Percentiles rank a stretch among this genome's conserved stretches.
These are phyloP conservation scores for Cheilinus undulatus DNA, from an alignment of 2,113 vertebrate species.

Conservation along the genomic window DNA sequence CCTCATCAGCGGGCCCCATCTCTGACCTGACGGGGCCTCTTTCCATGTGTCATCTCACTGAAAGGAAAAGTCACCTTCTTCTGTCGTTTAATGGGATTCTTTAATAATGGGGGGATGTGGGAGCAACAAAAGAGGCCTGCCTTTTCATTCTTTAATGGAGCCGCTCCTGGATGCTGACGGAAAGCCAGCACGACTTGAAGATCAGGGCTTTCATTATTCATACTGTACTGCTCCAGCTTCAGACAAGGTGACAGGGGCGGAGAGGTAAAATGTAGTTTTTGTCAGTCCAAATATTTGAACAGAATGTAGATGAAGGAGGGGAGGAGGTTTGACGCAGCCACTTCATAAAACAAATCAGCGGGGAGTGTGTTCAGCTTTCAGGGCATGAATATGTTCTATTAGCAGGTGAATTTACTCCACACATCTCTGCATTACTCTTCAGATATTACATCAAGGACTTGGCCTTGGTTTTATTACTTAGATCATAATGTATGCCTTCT, in stretches of 20 bases:
- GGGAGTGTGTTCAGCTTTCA: neutral
- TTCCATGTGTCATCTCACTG: conserved; percentile 75
- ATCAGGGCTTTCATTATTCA: conserved; percentile 63
- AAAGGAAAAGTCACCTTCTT: conserved; percentile 85
- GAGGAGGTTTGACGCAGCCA: neutral
- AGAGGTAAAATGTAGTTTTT: conserved; percentile 26
- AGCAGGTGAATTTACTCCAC: neutral
- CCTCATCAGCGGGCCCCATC: conserved; percentile 62
- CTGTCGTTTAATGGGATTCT: conserved; percentile 78
- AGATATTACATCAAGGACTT: neutral
- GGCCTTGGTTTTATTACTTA: neutral
- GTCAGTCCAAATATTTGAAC: conserved; percentile 44
- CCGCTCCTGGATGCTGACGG: conserved; percentile 23
- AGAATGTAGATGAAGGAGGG: conserved; percentile 15
- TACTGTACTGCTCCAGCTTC: conserved; percentile 17
- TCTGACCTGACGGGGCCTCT: conserved; percentile 70
- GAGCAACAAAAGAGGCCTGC: conserved; percentile 68
- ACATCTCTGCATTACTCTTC: neutral
- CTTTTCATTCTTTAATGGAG: conserved; percentile 78
- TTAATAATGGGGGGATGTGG: conserved; percentile 75
- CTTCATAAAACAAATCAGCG: conserved; percentile 14
- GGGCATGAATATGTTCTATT: neutral
- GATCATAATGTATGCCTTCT: neutral
- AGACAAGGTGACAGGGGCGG: conserved; percentile 38
- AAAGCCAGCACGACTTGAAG: conserved; percentile 47